phyloP scores from a whole-genome alignment of 2,113 vertebrate species.

The Xiphorhynchus elegans region DNA sequence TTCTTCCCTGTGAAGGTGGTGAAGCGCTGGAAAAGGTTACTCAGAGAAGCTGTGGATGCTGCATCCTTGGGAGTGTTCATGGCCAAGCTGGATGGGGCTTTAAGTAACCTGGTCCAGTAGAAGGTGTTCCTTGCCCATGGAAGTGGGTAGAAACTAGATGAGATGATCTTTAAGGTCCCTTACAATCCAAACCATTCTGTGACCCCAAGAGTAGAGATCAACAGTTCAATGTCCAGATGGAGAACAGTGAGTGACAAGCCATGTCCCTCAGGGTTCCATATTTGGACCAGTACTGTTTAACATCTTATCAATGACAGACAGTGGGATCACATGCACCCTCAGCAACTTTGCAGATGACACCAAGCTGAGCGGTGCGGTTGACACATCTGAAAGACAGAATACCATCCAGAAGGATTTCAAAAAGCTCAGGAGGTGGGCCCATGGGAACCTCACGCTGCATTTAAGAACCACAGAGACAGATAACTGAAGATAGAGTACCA shows the following conservation, averaged over 20 bases:
- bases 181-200: neutral
- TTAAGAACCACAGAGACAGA: neutral
- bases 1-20: neutral
- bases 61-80: neutral
- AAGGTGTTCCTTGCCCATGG: fast-evolving
- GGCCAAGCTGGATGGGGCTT: neutral
- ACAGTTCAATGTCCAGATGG: neutral
- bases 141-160: neutral
- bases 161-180: neutral
- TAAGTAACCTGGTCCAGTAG: neutral
- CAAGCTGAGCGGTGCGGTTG: fast-evolving
- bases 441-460: neutral
- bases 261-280: neutral
- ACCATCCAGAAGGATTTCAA: neutral
- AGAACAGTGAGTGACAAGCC: neutral
- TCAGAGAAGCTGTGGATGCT: neutral
- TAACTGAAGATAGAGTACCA: neutral
- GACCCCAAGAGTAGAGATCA: neutral
- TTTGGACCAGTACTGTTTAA: neutral
- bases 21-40: neutral
- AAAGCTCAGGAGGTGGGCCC: neutral
- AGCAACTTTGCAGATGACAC: neutral
- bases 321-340: neutral
- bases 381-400: neutral
- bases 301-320: neutral